Percentiles rank a stretch among this genome's conserved stretches.
These are phyloP conservation scores for Aleadryas rufinucha DNA, from an alignment of 2,113 vertebrate species.

Conservation along the genomic window DNA sequence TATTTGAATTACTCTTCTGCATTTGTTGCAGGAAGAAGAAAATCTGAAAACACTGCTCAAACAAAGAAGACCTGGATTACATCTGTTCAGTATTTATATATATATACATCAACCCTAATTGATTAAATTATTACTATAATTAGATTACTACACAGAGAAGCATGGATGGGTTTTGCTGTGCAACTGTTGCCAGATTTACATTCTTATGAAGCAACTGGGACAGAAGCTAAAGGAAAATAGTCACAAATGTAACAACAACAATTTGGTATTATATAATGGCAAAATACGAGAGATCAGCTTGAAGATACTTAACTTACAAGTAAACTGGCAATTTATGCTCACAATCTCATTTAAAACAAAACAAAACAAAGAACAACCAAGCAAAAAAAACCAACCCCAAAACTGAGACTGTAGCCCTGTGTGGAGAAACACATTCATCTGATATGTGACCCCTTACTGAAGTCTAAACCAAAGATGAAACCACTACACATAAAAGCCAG, in stretches of 20 bases:
- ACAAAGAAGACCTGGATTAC: background rate
- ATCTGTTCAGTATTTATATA: background rate
- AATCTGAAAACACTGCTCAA: background rate
- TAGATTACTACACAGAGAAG: background rate
- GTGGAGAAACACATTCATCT: background rate
- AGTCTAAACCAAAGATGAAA: background rate
- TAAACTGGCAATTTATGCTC: background rate
- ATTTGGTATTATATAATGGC: background rate
- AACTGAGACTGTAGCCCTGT: background rate
- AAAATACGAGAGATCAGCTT: background rate
- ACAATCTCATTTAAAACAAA: background rate
- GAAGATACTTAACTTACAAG: background rate
- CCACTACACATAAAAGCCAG: background rate
- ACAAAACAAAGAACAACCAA: background rate
- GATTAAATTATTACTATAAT: background rate
- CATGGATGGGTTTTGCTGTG: background rate
- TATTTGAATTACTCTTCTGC: background rate
- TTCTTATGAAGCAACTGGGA: background rate
- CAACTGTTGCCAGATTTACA: background rate
- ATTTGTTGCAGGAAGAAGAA: background rate
- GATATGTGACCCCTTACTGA: background rate
- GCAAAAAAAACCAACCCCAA: background rate
- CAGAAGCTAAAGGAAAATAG: background rate
- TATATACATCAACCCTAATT: background rate
- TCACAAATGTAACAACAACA: background rate